Conservation (phyloP, 2,888 invertebrate genomes). For the Phaedon cochleariae region DNA sequence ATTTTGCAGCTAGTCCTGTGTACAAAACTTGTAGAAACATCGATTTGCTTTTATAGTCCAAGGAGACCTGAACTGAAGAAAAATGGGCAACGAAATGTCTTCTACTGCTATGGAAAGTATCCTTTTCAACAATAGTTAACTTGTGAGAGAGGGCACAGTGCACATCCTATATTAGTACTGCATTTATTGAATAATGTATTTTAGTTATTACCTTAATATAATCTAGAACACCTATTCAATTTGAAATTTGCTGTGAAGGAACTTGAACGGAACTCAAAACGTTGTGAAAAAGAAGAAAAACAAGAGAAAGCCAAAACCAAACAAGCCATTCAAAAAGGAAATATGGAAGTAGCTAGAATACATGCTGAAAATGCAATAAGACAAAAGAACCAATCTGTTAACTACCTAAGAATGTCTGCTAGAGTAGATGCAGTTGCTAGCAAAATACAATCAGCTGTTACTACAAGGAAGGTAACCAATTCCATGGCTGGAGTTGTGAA, state of each 20-base stretch:
- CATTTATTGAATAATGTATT: too few species aligned
- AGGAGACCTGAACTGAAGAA: background rate
- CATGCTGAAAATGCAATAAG: conserved; percentile 98
- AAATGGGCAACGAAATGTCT: conserved; percentile 88
- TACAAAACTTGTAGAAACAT: background rate
- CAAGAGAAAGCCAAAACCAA: conserved; percentile 95
- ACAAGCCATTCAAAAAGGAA: conserved; percentile 93
- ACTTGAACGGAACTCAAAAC: conserved; percentile 94
- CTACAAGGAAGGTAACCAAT: conserved; percentile 92
- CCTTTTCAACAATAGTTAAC: conserved; percentile 71
- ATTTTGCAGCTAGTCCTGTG: background rate
- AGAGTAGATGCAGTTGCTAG: conserved; percentile 98
- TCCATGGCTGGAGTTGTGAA: conserved; percentile 97
- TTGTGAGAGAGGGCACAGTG: too few species aligned
- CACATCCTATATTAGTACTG: too few species aligned
- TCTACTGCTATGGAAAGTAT: conserved; percentile 91
- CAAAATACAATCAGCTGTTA: conserved; percentile 97
- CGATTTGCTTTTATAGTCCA: background rate
- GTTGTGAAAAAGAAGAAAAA: conserved; percentile 98
- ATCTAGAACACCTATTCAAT: conserved; percentile 91
- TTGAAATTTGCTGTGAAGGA: conserved; percentile 99
- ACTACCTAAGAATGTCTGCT: conserved; percentile 95
- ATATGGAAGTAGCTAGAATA: conserved; percentile 97
- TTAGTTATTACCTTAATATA: conserved; percentile 47
- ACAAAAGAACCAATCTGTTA: conserved; percentile 97